Evolutionary conservation across 2,797 vertebrate genomes (phyloP), one percentile per base, ranked within the genome.

Genomic region (Premnoplex brunnescens): DNA sequence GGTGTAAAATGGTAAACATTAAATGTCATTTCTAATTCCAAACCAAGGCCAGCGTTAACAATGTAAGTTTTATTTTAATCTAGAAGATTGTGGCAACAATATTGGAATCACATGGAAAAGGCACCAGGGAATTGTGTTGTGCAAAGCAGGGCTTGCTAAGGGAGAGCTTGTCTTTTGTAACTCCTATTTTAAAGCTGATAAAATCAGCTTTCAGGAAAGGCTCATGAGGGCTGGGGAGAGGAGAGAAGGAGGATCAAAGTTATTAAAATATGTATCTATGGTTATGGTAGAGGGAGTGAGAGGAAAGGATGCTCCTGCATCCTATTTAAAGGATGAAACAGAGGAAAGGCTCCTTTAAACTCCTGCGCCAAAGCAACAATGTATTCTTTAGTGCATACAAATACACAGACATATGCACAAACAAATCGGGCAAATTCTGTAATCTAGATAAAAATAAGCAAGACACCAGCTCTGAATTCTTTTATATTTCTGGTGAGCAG

Each of bases 171-270:
- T 21, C 75, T 91, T 95, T 71, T 64, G 27, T 59, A 86, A 73
- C 39, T 90, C 64, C 37, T 60, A 5, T 63, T 93, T 71, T 91
- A 63, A 76, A 95, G 19, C 44, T 66, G 92, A 90, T 81, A 91
- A 92, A 79, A 93, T 88, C 89, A 80, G 75, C 74, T 97, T 94
- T 89, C 88, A 91, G 92, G 86, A 95, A 96, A 75, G 77, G 75
- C 72, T 68, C 51, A 51, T 12, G 37, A 93, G 69, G 86, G 89
- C 64, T 60, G 20, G 91, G 82, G 75, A 93, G 76, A 91, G 82
- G 81, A 79, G 68, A 93, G 96, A 82, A 92, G 78, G 85, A 71
- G 44, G 90, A 97, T 96, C 92, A 93, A 97, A 97, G 85, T 54
- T 32, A 41, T 15, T 76, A 63, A 55, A 75, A 37, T 8, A 43